Conservation (phyloP, 2,113 vertebrate species). For the Eclectus roratus region DNA sequence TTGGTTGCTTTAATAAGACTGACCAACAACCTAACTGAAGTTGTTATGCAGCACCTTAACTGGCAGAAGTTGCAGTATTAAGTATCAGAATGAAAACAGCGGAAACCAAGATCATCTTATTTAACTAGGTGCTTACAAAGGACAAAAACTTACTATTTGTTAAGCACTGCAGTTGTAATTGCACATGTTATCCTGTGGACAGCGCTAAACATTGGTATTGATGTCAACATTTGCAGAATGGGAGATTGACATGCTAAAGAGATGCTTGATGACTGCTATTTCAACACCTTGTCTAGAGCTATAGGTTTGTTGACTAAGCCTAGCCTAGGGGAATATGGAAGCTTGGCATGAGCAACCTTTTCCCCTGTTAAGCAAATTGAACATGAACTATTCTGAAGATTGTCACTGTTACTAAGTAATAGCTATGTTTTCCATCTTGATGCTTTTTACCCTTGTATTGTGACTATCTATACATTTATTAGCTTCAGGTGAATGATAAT, state of each 20-base stretch:
- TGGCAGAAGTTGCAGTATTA: neutral
- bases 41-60: neutral
- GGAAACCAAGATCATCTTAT: neutral
- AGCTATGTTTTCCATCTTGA: neutral
- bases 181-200: slow-evolving; percentile 12
- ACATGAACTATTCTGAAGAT: neutral
- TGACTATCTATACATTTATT: neutral
- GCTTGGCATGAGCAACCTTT: neutral
- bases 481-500: neutral
- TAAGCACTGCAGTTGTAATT: neutral
- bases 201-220: neutral
- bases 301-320: neutral
- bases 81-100: neutral
- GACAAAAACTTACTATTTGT: slow-evolving; percentile 32
- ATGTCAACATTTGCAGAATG: slow-evolving; percentile 31
- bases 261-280: slow-evolving; percentile 33
- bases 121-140: slow-evolving; percentile 19
- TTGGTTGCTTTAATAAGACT: neutral
- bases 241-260: slow-evolving; percentile 35
- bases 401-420: neutral
- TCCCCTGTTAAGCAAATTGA: neutral
- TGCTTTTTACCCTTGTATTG: neutral
- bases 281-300: neutral
- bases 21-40: neutral
- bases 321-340: neutral